Conservation (phyloP, 1,140 invertebrate genomes). For the Ectropis grisescens region DNA sequence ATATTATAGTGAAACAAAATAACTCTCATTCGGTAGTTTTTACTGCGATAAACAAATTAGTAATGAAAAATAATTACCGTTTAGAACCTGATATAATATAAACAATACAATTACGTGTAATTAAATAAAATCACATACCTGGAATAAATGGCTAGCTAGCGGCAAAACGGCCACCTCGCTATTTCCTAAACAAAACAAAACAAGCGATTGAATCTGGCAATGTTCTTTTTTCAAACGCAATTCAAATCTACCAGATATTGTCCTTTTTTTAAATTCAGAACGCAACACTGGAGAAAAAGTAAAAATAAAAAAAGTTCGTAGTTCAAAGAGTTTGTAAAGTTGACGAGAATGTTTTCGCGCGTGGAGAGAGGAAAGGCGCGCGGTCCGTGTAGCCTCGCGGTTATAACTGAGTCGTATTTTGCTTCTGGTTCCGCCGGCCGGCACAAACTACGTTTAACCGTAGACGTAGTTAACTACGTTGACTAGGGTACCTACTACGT, state of each 20-base stretch:
- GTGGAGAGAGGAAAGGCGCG: slow-evolving; percentile 33
- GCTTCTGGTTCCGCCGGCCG: slow-evolving; percentile 19
- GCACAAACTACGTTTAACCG: not conserved
- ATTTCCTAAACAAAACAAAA: slow-evolving; percentile 20
- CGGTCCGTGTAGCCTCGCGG: slow-evolving; percentile 35
- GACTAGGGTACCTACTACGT: too few species aligned
- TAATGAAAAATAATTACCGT: too few species aligned
- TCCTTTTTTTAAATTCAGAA: not conserved
- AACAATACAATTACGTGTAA: too few species aligned
- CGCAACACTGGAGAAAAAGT: not conserved
- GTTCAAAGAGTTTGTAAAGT: slow-evolving; percentile 40
- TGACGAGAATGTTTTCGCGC: slow-evolving; percentile 54
- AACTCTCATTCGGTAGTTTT: too few species aligned
- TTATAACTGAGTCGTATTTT: slow-evolving; percentile 42
- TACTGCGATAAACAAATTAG: too few species aligned
- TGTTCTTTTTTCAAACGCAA: not conserved
- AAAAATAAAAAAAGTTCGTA: not conserved
- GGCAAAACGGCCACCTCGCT: slow-evolving; percentile 4
- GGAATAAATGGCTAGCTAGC: slow-evolving; percentile 10
- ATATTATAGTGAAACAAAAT: too few species aligned
- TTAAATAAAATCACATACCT: slow-evolving; percentile 9
- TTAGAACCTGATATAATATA: too few species aligned
- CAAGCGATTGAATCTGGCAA: slow-evolving; percentile 7
- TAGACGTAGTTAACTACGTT: too few species aligned
- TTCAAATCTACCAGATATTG: not conserved